A percentile compares a stretch with the other conserved stretches of the same genome.
phyloP scores from a whole-genome alignment of 23 tunicate genomes.

The Clavelina lepadiformis region DNA sequence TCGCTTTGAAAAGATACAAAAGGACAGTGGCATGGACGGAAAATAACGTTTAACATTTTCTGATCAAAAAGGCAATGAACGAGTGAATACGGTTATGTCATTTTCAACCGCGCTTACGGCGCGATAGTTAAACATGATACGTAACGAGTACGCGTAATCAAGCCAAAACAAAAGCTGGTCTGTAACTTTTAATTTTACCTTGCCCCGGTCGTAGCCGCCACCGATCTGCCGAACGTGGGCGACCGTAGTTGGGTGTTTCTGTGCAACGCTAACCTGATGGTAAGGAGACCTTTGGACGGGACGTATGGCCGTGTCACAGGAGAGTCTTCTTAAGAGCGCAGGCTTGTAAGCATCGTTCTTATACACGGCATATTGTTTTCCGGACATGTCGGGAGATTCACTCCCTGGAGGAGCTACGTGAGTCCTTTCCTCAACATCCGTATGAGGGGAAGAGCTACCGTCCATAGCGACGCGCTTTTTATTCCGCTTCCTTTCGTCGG shows the following conservation, averaged over 20 bases:
- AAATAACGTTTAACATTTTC: too few relatives aligned
- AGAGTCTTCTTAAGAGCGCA: conserved; percentile 3
- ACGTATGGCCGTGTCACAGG: neutral
- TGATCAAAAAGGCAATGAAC: too few relatives aligned
- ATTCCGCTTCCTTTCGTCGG: conserved; percentile 83
- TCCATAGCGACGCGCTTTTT: conserved; percentile 66
- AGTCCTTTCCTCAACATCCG: neutral
- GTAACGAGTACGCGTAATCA: too few relatives aligned
- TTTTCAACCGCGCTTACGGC: too few relatives aligned
- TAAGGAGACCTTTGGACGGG: neutral
- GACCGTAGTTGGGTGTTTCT: conserved; percentile 3
- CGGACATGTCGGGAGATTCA: neutral
- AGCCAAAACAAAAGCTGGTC: too few relatives aligned
- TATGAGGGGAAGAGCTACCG: conserved; percentile 5
- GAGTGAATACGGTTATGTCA: too few relatives aligned
- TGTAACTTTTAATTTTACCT: too few relatives aligned
- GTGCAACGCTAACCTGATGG: conserved; percentile 18
- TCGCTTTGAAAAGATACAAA: too few relatives aligned
- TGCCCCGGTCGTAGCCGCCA: too few relatives aligned
- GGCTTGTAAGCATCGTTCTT: conserved; percentile 10
- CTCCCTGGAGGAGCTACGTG: neutral
- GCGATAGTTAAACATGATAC: too few relatives aligned
- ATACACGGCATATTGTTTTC: neutral
- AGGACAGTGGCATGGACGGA: too few relatives aligned
- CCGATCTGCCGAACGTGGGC: conserved; percentile 35